Percentiles rank a stretch among this genome's conserved stretches.
Evolutionary conservation across 2,888 invertebrate species (phyloP).

Genomic region (Cheilosia vernalis): DNA sequence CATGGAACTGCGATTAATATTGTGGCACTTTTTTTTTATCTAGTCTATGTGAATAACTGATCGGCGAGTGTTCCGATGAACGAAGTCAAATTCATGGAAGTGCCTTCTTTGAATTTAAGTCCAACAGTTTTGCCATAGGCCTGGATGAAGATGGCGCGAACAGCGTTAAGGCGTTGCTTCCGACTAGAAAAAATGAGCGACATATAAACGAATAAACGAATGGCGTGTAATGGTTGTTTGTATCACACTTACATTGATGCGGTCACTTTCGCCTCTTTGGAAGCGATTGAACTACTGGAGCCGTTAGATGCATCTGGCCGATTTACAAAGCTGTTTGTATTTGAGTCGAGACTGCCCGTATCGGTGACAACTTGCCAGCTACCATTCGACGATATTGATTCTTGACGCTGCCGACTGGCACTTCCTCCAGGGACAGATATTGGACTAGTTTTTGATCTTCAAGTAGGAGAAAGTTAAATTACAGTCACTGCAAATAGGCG

Average conservation of each 20-base stretch:
- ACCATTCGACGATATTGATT: slow-evolving; percentile 85
- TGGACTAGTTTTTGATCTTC: slow-evolving; percentile 85
- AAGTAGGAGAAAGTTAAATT: neutral
- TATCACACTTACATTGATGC: slow-evolving; percentile 41
- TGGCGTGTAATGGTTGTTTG: too few species aligned
- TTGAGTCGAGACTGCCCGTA: slow-evolving; percentile 85
- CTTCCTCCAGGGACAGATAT: slow-evolving; percentile 86
- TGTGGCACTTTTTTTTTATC: slow-evolving; percentile 60
- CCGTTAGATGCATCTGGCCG: slow-evolving; percentile 48
- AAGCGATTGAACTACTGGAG: slow-evolving; percentile 42
- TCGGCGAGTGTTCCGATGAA: slow-evolving; percentile 79
- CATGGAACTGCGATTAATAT: slow-evolving; percentile 58
- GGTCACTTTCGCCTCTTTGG: slow-evolving; percentile 46
- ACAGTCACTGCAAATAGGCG: neutral
- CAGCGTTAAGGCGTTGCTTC: slow-evolving; percentile 80
- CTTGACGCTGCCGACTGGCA: slow-evolving; percentile 85
- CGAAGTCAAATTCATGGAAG: slow-evolving; percentile 79
- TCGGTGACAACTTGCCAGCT: slow-evolving; percentile 89
- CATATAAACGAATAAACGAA: neutral
- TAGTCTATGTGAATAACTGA: slow-evolving; percentile 59
- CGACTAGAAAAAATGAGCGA: slow-evolving; percentile 76
- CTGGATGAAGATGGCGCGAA: slow-evolving; percentile 81
- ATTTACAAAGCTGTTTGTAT: slow-evolving; percentile 79
- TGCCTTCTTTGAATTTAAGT: slow-evolving; percentile 81
- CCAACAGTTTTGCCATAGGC: slow-evolving; percentile 81